Evolutionary conservation across 2,113 vertebrate species (phyloP).

Genomic region (Nothocercus julius): DNA sequence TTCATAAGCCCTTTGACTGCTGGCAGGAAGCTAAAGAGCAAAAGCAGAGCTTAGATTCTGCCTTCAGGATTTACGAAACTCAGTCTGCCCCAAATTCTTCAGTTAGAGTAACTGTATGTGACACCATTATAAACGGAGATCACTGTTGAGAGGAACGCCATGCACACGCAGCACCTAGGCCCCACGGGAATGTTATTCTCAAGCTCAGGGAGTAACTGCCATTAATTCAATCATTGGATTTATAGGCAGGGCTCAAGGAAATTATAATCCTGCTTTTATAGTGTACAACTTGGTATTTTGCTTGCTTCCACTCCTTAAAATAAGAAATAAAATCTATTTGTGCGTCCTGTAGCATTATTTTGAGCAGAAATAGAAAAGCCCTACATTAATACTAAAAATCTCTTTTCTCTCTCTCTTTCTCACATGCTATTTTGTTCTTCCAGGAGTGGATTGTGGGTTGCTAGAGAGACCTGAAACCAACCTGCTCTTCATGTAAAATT

Average conservation of each 20-base stretch:
- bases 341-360: neutral
- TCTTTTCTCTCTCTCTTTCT: too few relatives aligned
- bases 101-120: neutral
- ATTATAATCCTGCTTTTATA: neutral
- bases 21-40: neutral
- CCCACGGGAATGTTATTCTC: accelerated
- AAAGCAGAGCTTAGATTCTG: neutral
- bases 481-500: neutral
- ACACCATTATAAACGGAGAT: neutral
- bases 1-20: neutral
- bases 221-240: neutral
- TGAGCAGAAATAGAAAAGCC: neutral
- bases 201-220: neutral
- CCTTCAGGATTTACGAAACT: neutral
- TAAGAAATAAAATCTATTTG: neutral
- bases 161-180: neutral
- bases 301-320: neutral
- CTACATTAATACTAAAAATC: neutral
- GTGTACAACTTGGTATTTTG: neutral
- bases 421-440: neutral
- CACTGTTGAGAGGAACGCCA: neutral
- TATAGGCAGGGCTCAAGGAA: neutral
- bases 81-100: neutral
- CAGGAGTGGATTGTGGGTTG: neutral
- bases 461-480: neutral